These are phyloP conservation scores for Opisthocomus hoazin DNA, from an alignment of 2,113 vertebrate species.

Conservation along the genomic window DNA sequence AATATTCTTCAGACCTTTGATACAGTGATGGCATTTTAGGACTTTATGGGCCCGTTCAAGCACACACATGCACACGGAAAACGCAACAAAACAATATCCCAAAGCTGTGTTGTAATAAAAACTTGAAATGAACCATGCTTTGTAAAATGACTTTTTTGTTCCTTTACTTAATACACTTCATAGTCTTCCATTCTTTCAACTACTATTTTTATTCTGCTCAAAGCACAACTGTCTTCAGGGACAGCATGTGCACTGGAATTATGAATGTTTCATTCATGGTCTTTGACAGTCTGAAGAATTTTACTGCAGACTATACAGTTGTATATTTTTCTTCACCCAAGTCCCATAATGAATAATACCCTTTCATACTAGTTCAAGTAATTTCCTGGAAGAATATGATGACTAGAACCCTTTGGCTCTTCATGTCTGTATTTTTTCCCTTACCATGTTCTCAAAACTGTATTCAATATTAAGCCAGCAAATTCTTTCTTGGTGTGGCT, in stretches of 20 bases:
- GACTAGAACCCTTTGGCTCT: neutral
- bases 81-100: neutral
- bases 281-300: neutral
- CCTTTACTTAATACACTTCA: neutral
- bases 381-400: constrained; percentile 20
- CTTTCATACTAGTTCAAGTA: neutral
- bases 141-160: neutral
- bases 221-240: constrained; percentile 18
- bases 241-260: constrained; percentile 12
- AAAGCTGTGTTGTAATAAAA: neutral
- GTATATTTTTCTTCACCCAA: neutral
- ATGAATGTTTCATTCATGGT: constrained; percentile 50
- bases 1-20: neutral
- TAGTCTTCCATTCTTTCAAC: neutral
- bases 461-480: neutral
- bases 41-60: neutral
- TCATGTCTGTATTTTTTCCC: neutral
- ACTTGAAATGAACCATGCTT: neutral
- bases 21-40: neutral
- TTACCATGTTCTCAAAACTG: neutral
- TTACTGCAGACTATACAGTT: neutral
- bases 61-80: accelerated
- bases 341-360: neutral
- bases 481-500: neutral
- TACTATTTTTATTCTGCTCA: constrained; percentile 34